Percentiles rank a stretch among this genome's conserved stretches.
Conservation (phyloP, 2,888 invertebrate genomes). For the Hirudinaria manillensis region DNA sequence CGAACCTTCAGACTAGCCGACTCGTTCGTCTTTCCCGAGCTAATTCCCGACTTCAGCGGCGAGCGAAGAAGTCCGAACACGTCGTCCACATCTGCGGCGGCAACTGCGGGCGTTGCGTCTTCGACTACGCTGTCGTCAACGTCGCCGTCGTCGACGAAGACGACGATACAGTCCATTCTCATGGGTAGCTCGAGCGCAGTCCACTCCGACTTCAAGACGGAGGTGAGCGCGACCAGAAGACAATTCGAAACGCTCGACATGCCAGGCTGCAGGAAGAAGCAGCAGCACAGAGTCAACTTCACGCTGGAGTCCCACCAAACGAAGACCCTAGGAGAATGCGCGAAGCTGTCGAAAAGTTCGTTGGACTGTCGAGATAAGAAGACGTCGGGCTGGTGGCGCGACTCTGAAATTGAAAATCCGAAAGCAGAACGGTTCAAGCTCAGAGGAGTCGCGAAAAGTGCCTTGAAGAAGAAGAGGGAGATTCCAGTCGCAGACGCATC, state of each 20-base stretch:
- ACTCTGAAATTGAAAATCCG: not conserved
- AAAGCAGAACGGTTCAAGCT: not conserved
- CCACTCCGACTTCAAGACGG: no score
- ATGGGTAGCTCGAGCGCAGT: not conserved
- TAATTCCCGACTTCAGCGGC: not conserved
- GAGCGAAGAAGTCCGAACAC: no score
- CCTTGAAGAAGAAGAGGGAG: constrained; percentile 6
- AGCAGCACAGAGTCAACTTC: constrained; percentile 5
- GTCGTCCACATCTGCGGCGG: not conserved
- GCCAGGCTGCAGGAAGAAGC: not conserved
- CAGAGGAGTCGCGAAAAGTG: not conserved
- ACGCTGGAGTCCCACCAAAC: not conserved
- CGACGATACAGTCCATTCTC: not conserved
- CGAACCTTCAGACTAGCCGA: not conserved
- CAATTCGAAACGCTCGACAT: not conserved
- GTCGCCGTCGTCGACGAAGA: not conserved
- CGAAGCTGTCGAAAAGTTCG: not conserved
- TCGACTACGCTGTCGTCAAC: not conserved
- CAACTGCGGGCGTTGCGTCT: not conserved
- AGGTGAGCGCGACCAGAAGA: not conserved
- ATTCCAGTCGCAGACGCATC: constrained; percentile 2
- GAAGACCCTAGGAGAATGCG: not conserved
- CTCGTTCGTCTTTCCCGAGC: not conserved
- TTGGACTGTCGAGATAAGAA: constrained; percentile 4
- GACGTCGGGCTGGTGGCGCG: not conserved